Conservation (phyloP, 1,140 invertebrate species). For the Teleopsis dalmanni region DNA sequence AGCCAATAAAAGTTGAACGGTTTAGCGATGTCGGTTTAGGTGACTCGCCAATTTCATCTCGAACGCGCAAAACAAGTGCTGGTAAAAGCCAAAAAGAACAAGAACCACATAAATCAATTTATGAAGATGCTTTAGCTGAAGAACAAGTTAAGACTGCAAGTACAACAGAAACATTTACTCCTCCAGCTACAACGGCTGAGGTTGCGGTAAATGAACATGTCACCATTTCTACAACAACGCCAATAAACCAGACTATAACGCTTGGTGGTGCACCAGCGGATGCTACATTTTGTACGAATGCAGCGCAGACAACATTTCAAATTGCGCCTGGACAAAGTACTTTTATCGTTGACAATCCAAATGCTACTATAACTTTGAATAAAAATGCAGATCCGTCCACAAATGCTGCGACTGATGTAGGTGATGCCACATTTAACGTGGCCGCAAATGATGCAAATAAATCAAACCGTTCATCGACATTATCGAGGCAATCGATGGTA, state of each 20-base stretch:
- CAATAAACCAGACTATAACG: slow-evolving; percentile 9
- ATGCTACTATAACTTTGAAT: slow-evolving; percentile 10
- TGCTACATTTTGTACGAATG: slow-evolving; percentile 13
- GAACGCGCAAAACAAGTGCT: slow-evolving; percentile 20
- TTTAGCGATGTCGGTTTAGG: slow-evolving; percentile 28
- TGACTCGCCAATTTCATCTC: slow-evolving; percentile 20
- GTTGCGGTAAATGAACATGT: slow-evolving; percentile 15
- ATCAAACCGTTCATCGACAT: neutral
- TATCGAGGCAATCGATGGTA: slow-evolving; percentile 16
- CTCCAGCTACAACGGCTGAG: neutral
- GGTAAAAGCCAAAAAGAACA: neutral
- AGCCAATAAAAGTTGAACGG: slow-evolving; percentile 36
- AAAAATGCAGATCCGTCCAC: slow-evolving; percentile 7
- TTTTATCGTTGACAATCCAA: slow-evolving; percentile 13
- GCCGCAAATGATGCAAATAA: neutral
- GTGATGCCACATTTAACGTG: slow-evolving; percentile 22
- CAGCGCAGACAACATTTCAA: slow-evolving; percentile 11
- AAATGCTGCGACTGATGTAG: neutral
- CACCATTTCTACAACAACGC: slow-evolving; percentile 1
- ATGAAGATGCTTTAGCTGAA: slow-evolving; percentile 25
- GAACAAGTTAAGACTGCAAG: neutral
- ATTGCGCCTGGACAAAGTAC: slow-evolving; percentile 10
- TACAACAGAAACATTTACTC: neutral
- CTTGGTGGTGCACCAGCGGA: neutral
- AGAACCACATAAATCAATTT: slow-evolving; percentile 19